Conservation (phyloP, 2,888 invertebrate species). For the Drosophila prolongata region DNA sequence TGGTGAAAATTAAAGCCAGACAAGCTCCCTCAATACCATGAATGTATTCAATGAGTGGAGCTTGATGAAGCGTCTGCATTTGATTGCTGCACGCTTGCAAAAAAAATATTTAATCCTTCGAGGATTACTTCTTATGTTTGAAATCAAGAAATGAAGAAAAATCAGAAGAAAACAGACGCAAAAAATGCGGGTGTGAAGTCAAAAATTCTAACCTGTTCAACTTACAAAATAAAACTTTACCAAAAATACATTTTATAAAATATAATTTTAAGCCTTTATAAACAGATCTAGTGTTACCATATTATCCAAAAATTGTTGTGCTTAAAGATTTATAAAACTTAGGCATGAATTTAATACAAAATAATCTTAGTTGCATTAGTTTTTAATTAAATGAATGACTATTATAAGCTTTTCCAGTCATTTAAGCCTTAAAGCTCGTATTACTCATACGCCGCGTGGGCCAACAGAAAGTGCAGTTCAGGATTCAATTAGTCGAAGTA, state of each 20-base stretch:
- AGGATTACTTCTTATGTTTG: not conserved
- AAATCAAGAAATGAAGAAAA: not conserved
- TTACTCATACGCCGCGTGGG: constrained; percentile 65
- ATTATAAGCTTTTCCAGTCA: not conserved
- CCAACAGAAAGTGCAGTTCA: constrained; percentile 23
- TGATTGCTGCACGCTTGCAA: constrained; percentile 8
- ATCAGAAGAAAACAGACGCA: too few species aligned
- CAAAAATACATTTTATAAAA: too few species aligned
- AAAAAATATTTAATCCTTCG: not conserved
- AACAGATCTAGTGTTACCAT: too few species aligned
- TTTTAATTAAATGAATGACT: too few species aligned
- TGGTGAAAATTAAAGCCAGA: constrained; percentile 46
- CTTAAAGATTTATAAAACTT: too few species aligned
- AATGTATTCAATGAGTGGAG: constrained; percentile 3
- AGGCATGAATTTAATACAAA: too few species aligned
- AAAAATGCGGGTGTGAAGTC: too few species aligned
- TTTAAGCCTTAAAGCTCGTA: constrained; percentile 2
- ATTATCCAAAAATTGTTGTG: too few species aligned
- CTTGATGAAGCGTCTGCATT: constrained; percentile 22
- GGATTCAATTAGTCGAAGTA: constrained; percentile 67
- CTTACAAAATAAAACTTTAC: too few species aligned
- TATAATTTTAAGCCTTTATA: too few species aligned
- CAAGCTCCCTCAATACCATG: constrained; percentile 30
- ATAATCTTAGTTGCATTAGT: too few species aligned
- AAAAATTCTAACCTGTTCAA: too few species aligned